Evolutionary conservation across 2,797 vertebrate species (phyloP), one percentile per base, ranked within the genome.

Genomic region (Phalloptychus januarius): DNA sequence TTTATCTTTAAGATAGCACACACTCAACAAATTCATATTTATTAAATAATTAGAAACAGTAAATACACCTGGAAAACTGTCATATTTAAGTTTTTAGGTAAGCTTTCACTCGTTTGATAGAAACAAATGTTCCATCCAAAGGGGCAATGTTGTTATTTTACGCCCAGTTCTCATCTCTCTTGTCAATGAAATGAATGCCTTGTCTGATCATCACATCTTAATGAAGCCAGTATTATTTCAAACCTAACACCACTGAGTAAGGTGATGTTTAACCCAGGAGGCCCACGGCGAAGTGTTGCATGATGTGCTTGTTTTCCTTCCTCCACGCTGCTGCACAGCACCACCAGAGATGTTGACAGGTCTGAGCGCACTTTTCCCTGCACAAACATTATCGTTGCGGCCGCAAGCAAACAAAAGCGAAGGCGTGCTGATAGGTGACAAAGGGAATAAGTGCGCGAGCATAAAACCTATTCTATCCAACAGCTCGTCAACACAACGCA

Each of bases 361-460:
- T 36, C 38, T 69, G 33, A 74, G 28, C 10, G 13, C 52, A 52
- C 44, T 42, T 42, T 69, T 31, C 20, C 31, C 72, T 25, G 42
- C 61, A 44, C 50, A 76, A 75, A 54, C 63, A 69, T 54, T 46
- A 18, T 23, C 36, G 5, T 4, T 46, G 79, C 40, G 54, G 28
- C 54, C 77, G 38, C 36, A 15, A 15, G 1, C n/a, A 44, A 69
- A 31, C 20, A 50, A 80, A 54, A 84, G 56, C 23, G 86, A 89
- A 81, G 82, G 88, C 70, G 20, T n/a, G 74, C 71, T 48, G 72
- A 45, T 31, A 31, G 79, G 71, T 78, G 83, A 79, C 74, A 79
- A 75, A 23, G 67, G 82, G 38, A 87, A 83, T 87, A 92, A 91
- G 89, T 86, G 88, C 86, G 76, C 74, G 7, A 56, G 67, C 69